phyloP scores from a whole-genome alignment of 2,888 invertebrate species.

The Drosophila meridiana region DNA sequence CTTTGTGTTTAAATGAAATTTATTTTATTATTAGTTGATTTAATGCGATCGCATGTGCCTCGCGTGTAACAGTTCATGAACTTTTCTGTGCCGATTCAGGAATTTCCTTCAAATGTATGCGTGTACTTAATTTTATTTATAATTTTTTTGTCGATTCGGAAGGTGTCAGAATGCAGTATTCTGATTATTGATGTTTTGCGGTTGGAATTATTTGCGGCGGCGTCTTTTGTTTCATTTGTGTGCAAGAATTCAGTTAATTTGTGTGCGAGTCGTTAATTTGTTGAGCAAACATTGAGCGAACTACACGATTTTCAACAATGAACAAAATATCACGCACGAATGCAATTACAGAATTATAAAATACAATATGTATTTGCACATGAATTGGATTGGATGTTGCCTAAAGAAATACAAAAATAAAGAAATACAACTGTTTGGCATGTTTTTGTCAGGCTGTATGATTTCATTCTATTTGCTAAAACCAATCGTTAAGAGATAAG shows the following conservation, averaged over 20 bases:
- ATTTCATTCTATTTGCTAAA: constrained; percentile 37
- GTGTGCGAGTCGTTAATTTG: constrained; percentile 62
- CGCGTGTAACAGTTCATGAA: constrained; percentile 32
- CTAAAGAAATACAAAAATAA: neutral
- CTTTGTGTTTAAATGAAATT: constrained; percentile 11
- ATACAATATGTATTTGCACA: neutral
- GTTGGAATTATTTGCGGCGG: constrained; percentile 19
- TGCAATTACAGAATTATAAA: constrained; percentile 12
- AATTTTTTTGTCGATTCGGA: constrained; percentile 10
- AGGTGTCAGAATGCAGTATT: constrained; percentile 58
- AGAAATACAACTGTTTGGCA: neutral
- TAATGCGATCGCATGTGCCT: constrained; percentile 16
- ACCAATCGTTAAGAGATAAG: constrained; percentile 38
- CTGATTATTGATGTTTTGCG: constrained; percentile 20
- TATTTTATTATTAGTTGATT: constrained; percentile 8
- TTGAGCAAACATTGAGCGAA: constrained; percentile 64
- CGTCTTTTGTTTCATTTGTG: constrained; percentile 57
- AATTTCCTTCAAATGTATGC: constrained; percentile 12
- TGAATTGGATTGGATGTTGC: neutral
- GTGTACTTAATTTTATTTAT: neutral
- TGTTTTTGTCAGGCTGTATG: constrained; percentile 18
- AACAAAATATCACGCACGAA: constrained; percentile 66
- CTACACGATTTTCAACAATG: constrained; percentile 47
- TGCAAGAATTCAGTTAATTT: constrained; percentile 65
- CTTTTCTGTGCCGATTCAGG: constrained; percentile 19